Conservation (phyloP, 1,140 invertebrate genomes). For the Sweltsa coloradensis region DNA sequence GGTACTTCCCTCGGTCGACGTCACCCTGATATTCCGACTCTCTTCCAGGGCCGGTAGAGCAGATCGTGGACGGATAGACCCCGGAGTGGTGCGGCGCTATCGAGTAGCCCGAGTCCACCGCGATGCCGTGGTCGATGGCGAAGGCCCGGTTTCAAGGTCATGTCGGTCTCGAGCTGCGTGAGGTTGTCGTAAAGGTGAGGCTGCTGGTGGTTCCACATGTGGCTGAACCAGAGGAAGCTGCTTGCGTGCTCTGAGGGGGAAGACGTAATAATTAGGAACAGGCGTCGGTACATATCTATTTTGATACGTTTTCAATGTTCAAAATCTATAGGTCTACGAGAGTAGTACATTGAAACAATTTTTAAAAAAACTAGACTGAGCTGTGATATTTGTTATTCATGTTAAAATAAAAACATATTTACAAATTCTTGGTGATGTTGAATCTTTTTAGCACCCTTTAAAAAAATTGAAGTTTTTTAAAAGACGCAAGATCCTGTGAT, state of each 20-base stretch:
- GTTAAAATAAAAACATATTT: too few relatives aligned
- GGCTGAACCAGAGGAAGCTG: conserved; percentile 83
- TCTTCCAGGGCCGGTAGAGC: conserved; percentile 92
- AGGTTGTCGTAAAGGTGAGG: conserved; percentile 88
- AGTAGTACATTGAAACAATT: too few relatives aligned
- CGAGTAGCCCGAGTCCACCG: conserved; percentile 83
- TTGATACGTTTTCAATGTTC: too few relatives aligned
- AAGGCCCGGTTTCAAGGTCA: conserved; percentile 88
- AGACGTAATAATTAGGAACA: too few relatives aligned
- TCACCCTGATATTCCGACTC: conserved; percentile 90
- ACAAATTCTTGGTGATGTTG: too few relatives aligned
- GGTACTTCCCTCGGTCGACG: conserved; percentile 99
- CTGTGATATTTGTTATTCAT: too few relatives aligned
- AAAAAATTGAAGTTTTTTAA: too few relatives aligned
- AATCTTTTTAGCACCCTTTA: too few relatives aligned
- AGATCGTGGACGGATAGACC: conserved; percentile 93
- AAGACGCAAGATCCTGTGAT: too few relatives aligned
- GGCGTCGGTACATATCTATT: too few relatives aligned
- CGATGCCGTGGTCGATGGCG: conserved; percentile 69
- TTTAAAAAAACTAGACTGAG: too few relatives aligned
- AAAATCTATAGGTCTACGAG: too few relatives aligned
- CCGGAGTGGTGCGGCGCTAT: conserved; percentile 98
- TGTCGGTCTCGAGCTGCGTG: conserved; percentile 73
- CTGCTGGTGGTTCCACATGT: conserved; percentile 98
- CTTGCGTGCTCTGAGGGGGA: conserved; percentile 27